Evolutionary conservation across 2,113 vertebrate genomes (phyloP).

Genomic region (Clarias magur): DNA sequence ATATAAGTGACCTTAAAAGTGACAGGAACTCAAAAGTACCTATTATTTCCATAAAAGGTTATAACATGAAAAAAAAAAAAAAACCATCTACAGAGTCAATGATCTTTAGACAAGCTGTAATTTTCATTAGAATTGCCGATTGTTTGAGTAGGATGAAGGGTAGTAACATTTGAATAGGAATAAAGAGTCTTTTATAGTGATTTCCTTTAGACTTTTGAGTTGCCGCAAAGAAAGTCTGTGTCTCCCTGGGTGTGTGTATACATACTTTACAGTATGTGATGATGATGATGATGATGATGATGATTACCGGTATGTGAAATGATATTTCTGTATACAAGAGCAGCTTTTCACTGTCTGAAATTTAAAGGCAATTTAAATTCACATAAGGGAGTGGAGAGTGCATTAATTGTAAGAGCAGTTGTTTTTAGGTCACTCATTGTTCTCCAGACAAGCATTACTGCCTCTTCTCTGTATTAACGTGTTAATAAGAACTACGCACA

Average conservation of each 20-base stretch:
- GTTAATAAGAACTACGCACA: background rate
- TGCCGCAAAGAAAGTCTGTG: too few relatives aligned
- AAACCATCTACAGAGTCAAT: background rate
- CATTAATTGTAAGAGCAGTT: background rate
- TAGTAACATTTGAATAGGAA: background rate
- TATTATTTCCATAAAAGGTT: background rate
- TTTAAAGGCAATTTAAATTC: background rate
- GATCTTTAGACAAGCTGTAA: background rate
- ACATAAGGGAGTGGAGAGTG: background rate
- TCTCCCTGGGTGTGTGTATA: too few relatives aligned
- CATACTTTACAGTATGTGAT: too few relatives aligned
- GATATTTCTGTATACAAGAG: background rate
- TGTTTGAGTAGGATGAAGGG: background rate
- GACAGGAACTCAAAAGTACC: background rate
- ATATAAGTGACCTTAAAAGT: conserved; percentile 14
- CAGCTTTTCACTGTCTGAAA: background rate
- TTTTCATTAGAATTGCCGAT: background rate
- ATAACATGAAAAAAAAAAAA: background rate
- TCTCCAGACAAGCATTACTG: conserved; percentile 12
- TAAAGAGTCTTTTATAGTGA: background rate
- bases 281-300: too few relatives aligned
- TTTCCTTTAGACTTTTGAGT: background rate
- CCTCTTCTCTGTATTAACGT: conserved; percentile 7
- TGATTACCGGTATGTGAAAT: too few relatives aligned
- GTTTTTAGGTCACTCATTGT: background rate